Percentiles rank a stretch among this genome's conserved stretches.
Evolutionary conservation across 2,113 vertebrate species (phyloP).

Genomic region (Cololabis saira): DNA sequence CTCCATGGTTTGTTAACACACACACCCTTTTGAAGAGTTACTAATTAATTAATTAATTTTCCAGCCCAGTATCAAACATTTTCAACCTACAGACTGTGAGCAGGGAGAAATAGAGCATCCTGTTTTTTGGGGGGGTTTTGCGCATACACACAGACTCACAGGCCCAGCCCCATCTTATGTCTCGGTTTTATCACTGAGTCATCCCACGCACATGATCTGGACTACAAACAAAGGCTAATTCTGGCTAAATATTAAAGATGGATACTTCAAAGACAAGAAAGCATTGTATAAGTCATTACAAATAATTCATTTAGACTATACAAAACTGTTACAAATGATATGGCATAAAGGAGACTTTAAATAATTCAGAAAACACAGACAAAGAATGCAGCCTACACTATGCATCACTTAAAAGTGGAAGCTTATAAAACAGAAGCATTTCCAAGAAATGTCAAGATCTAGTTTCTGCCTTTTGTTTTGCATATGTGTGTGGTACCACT

Average conservation of each 20-base stretch:
- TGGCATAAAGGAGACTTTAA: not conserved
- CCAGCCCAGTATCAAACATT: too few relatives aligned
- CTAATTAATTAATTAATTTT: too few relatives aligned
- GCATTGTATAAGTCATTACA: not conserved
- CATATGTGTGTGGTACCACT: not conserved
- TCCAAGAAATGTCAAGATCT: not conserved
- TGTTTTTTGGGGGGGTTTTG: not conserved
- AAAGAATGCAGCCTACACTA: not conserved
- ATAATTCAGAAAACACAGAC: slow-evolving; percentile 7
- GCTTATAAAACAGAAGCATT: not conserved
- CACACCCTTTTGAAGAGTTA: too few relatives aligned
- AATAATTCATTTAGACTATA: slow-evolving; percentile 3
- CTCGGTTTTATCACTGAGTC: not conserved
- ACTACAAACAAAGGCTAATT: slow-evolving; percentile 16
- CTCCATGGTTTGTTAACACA: too few relatives aligned
- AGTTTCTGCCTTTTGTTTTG: not conserved
- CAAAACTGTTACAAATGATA: slow-evolving; percentile 6
- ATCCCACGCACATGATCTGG: not conserved
- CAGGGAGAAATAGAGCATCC: not conserved
- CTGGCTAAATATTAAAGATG: not conserved
- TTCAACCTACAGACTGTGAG: too few relatives aligned
- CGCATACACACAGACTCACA: slow-evolving; percentile 11
- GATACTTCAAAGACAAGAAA: not conserved
- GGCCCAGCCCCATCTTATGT: not conserved
- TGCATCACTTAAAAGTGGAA: not conserved